These are phyloP conservation scores for Aplocera efformata DNA, from an alignment of 2,888 invertebrate species.

Conservation along the genomic window DNA sequence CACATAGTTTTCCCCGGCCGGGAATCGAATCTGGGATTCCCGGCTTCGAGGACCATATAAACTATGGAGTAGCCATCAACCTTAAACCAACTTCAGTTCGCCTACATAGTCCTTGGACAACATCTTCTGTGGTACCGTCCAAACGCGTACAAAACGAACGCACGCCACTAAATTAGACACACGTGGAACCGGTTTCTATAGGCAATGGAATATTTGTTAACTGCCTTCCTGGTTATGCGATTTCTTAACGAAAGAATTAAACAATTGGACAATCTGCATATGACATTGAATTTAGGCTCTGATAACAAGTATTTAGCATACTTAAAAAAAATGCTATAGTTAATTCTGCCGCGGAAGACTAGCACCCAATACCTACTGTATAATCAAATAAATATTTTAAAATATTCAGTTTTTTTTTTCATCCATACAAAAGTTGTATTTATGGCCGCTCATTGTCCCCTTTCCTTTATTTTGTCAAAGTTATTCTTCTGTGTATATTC, in stretches of 20 bases:
- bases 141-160: conserved; percentile 6
- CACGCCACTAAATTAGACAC: background rate
- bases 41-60: too few species aligned
- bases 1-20: too few species aligned
- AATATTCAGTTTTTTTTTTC: too few species aligned
- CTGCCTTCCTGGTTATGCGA: conserved; percentile 1
- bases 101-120: conserved; percentile 36
- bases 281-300: conserved; percentile 1
- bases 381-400: background rate
- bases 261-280: background rate
- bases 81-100: conserved; percentile 22
- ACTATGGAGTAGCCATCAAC: too few species aligned
- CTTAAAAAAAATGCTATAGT: background rate
- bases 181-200: conserved; percentile 5
- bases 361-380: conserved; percentile 1
- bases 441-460: too few species aligned
- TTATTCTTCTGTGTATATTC: too few species aligned
- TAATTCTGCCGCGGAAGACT: background rate
- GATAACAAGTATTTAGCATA: conserved; percentile 1
- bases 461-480: too few species aligned
- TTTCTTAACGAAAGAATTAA: background rate
- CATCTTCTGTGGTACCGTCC: conserved; percentile 29
- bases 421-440: too few species aligned
- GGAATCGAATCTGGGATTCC: too few species aligned
- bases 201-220: background rate